Evolutionary conservation across 2,113 vertebrate species (phyloP), one percentile per base, ranked within the genome.

Genomic region (Menura novaehollandiae): DNA sequence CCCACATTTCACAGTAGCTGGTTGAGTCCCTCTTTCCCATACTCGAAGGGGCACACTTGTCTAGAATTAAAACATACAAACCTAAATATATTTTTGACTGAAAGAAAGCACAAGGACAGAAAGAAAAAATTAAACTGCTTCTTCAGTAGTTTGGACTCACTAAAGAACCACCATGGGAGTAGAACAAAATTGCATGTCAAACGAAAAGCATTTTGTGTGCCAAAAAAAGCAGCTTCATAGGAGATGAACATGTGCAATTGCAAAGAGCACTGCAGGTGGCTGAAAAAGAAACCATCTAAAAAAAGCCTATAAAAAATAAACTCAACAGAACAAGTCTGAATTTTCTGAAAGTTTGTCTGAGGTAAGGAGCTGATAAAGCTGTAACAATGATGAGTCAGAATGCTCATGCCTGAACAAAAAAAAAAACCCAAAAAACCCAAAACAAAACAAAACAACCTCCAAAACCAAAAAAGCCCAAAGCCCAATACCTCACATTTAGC

Each of bases 211-310:
- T 94, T 94, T 68, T 90, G 53, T 35, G 53, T 84, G 94, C 95
- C 97, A 97, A 95, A 94, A 95, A 95, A 95, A 96, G 93, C 92
- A 97, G 84, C 91, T 92, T 95, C 58, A 90, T 52, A 85, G 89
- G 93, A 97, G 93, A 94, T 43, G 76, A 96, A 95, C 95, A 96
- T 81, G 95, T 95, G 94, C 95, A 96, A 89, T 44, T 94, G 96
- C 93, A 95, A 95, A 94, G 76, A 89, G 77, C 95, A 82, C 93
- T 92, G 95, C 97, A 97, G 97, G 97, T 97, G 97, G 92, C 83
- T 97, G 89, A 89, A 94, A 87, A 96, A 89, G 91, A 96, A 95
- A 93, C 79, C 14, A 92, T 68, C 92, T 96, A 89, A 97, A 97
- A 96, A 96, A 96, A 96, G 68, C 62, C 51, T 56, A 64, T 35